Evolutionary conservation across 2,113 vertebrate genomes (phyloP).

Genomic region (Mungos mungo): DNA sequence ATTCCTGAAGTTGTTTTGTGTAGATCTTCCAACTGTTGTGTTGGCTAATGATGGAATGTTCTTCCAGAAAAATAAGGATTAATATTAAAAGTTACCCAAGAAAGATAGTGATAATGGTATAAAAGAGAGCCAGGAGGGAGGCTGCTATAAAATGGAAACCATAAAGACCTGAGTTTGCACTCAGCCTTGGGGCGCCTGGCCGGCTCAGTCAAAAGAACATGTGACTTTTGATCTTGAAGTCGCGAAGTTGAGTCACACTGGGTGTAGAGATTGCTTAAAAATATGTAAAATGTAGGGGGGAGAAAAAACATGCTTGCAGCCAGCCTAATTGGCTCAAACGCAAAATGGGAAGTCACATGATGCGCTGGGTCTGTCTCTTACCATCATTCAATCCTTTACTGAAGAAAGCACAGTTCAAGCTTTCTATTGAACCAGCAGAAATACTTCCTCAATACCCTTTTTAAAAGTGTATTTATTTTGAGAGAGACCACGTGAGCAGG

Average conservation of each 20-base stretch:
- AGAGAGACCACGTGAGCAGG: too few species aligned
- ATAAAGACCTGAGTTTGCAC: neutral
- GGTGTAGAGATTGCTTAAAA: too few species aligned
- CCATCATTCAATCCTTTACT: neutral
- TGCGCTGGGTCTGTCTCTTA: neutral
- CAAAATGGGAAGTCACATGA: neutral
- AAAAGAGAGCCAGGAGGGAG: neutral
- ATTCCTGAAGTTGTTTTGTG: neutral
- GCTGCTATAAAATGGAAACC: neutral
- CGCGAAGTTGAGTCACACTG: too few species aligned
- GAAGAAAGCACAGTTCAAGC: neutral
- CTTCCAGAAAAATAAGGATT: neutral
- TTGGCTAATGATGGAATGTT: neutral
- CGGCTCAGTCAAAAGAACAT: neutral
- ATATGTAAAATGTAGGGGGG: neutral
- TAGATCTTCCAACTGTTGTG: neutral
- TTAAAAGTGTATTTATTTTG: too few species aligned
- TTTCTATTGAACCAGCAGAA: neutral
- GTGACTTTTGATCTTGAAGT: too few species aligned
- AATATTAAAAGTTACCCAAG: neutral
- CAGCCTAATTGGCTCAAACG: neutral
- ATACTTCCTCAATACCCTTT: neutral
- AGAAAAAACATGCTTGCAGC: neutral
- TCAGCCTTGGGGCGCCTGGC: neutral
- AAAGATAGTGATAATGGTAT: neutral